Conservation (phyloP, 2,888 invertebrate species). For the Nemotelus pantherinus region DNA sequence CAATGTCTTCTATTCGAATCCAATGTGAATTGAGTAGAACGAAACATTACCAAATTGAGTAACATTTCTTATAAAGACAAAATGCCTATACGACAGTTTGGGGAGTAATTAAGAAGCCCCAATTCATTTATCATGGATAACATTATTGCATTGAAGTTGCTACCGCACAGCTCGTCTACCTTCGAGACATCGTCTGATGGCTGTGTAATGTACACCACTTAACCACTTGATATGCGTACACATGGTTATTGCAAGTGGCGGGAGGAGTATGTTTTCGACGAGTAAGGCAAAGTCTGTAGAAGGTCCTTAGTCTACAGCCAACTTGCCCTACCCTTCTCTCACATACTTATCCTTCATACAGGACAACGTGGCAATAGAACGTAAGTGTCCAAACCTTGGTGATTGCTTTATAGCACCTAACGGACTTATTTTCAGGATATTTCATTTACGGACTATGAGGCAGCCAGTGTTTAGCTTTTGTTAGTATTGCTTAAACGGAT, state of each 20-base stretch:
- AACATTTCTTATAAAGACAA: conserved; percentile 57
- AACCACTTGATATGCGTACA: conserved; percentile 48
- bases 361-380: conserved; percentile 2
- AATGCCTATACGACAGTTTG: conserved; percentile 60
- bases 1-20: conserved; percentile 21
- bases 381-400: conserved; percentile 54
- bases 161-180: conserved; percentile 37
- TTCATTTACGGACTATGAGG: conserved; percentile 53
- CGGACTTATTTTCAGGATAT: conserved; percentile 56
- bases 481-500: no score
- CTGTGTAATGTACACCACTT: conserved; percentile 51
- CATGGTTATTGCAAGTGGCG: conserved; percentile 5
- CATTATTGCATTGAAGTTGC: conserved; percentile 53
- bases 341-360: background rate
- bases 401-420: conserved; percentile 61
- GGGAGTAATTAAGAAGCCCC: conserved; percentile 62
- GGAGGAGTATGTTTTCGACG: no score
- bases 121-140: conserved; percentile 61
- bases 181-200: conserved; percentile 43
- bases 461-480: conserved; percentile 55
- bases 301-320: background rate
- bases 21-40: conserved; percentile 30
- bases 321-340: background rate
- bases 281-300: background rate
- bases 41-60: conserved; percentile 56